Conservation (phyloP, 92 coral and sea anemone genomes). For the Desmophyllum pertusum region DNA sequence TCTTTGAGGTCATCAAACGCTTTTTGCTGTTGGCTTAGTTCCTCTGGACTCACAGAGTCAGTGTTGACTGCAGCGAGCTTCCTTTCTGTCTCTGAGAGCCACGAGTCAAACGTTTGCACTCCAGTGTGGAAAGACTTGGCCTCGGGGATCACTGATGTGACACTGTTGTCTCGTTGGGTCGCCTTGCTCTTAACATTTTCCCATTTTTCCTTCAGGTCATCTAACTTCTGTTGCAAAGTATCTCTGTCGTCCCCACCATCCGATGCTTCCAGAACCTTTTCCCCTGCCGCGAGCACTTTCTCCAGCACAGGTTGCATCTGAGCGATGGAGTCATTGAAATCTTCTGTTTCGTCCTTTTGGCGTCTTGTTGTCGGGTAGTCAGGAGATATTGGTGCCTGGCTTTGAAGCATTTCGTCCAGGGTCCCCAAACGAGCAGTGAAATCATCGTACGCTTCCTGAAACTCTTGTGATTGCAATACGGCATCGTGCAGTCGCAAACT, state of each 20-base stretch:
- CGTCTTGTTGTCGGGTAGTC: slow-evolving; percentile 79
- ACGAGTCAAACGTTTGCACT: slow-evolving; percentile 66
- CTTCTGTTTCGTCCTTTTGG: slow-evolving; percentile 88
- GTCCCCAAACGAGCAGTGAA: slow-evolving; percentile 76
- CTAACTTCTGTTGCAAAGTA: slow-evolving; percentile 71
- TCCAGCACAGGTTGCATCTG: slow-evolving; percentile 91
- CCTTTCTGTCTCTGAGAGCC: slow-evolving; percentile 83
- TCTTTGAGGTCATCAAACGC: slow-evolving; percentile 78
- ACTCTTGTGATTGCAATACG: slow-evolving; percentile 91
- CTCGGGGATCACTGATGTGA: slow-evolving; percentile 75
- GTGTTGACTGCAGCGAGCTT: slow-evolving; percentile 63
- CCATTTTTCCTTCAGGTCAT: slow-evolving; percentile 88
- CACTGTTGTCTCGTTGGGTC: slow-evolving; percentile 55
- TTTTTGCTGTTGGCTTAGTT: slow-evolving; percentile 73
- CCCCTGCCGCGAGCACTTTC: slow-evolving; percentile 83
- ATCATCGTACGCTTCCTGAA: slow-evolving; percentile 90
- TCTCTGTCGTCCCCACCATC: slow-evolving; percentile 82
- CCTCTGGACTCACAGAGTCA: slow-evolving; percentile 67
- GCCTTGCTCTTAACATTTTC: slow-evolving; percentile 71
- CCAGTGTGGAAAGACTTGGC: slow-evolving; percentile 75
- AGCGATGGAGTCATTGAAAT: slow-evolving; percentile 63
- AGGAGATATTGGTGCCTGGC: slow-evolving; percentile 84
- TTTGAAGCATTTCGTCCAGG: slow-evolving; percentile 79
- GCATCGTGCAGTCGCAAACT: slow-evolving; percentile 86
- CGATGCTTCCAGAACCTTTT: slow-evolving; percentile 73